Evolutionary conservation across 2,113 vertebrate species (phyloP).

Genomic region (Emberiza fucata): DNA sequence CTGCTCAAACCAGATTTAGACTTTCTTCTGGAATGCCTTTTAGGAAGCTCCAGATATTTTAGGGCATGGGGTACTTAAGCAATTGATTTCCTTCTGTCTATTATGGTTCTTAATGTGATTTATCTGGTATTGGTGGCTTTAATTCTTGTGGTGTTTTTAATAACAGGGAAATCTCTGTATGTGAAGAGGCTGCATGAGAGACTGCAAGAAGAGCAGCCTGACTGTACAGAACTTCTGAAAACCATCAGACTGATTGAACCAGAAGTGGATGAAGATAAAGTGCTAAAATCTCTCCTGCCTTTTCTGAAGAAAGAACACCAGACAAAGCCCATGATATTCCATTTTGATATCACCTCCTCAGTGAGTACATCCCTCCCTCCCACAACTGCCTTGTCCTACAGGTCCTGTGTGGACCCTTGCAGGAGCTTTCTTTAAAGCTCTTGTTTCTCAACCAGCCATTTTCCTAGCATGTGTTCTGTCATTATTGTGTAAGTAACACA

Average conservation of each 20-base stretch:
- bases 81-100: not conserved
- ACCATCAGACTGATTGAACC: slow-evolving; percentile 84
- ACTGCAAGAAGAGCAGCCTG: slow-evolving; percentile 47
- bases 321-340: slow-evolving; percentile 79
- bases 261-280: slow-evolving; percentile 81
- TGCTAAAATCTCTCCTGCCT: slow-evolving; percentile 77
- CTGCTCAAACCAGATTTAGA: not conserved
- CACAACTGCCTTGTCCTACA: not conserved
- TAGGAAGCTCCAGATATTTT: not conserved
- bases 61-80: not conserved
- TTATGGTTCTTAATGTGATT: not conserved
- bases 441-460: not conserved
- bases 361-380: slow-evolving; percentile 69
- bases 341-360: slow-evolving; percentile 92
- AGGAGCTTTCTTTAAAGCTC: not conserved
- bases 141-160: not conserved
- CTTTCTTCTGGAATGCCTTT: not conserved
- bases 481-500: not conserved
- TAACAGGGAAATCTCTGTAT: slow-evolving; percentile 91
- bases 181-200: slow-evolving; percentile 80
- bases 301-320: slow-evolving; percentile 66
- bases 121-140: not conserved
- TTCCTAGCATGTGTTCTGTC: not conserved
- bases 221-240: slow-evolving; percentile 61
- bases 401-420: not conserved